Percentiles rank a stretch among this genome's conserved stretches.
phyloP scores from a whole-genome alignment of 2,888 invertebrate genomes.

The Nemapogon koenigi region DNA sequence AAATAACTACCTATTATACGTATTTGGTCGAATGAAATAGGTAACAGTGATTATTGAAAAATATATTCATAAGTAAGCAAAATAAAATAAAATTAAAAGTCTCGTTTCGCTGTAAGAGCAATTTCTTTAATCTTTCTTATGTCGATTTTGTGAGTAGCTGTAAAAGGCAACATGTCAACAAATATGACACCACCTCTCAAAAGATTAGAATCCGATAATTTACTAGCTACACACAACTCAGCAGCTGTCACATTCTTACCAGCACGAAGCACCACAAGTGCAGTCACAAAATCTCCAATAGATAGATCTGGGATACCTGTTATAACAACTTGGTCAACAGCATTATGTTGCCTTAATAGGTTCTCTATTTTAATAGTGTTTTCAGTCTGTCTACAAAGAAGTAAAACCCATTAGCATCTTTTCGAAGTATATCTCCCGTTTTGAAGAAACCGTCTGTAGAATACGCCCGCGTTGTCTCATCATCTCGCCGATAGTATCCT shows the following conservation, averaged over 20 bases:
- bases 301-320: not conserved
- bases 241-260: not conserved
- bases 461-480: not conserved
- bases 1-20: no score
- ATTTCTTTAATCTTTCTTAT: not conserved
- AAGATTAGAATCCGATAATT: not conserved
- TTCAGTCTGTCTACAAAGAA: conserved; percentile 6
- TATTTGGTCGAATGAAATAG: no score
- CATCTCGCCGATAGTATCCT: conserved; percentile 1
- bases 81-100: no score
- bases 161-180: not conserved
- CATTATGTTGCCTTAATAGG: not conserved
- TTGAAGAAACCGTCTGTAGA: not conserved
- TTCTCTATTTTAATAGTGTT: not conserved
- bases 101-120: no score
- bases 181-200: conserved; percentile 1
- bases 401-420: conserved; percentile 1
- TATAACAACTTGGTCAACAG: not conserved
- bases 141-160: not conserved
- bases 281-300: not conserved
- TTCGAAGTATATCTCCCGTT: conserved; percentile 4
- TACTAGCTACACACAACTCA: conserved; percentile 1
- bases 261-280: not conserved
- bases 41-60: no score
- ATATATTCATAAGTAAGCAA: no score